A percentile compares a stretch with the other conserved stretches of the same genome.
These are phyloP conservation scores for Chamaetylas fuelleborni DNA, from an alignment of 2,113 vertebrate genomes.

Conservation along the genomic window DNA sequence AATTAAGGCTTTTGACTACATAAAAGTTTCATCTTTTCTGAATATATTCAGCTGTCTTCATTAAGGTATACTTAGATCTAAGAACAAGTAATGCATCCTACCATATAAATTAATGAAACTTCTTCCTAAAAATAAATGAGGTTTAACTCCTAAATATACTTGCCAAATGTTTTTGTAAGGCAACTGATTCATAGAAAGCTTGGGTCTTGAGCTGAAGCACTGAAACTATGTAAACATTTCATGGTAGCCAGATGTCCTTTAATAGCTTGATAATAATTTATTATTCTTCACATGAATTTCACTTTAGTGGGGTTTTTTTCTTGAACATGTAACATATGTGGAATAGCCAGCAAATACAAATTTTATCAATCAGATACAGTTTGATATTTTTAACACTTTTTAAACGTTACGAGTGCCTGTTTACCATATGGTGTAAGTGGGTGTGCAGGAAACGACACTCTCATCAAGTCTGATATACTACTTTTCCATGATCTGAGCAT, in stretches of 20 bases:
- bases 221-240: constrained; percentile 25
- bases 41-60: neutral
- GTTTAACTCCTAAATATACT: neutral
- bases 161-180: neutral
- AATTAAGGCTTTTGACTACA: neutral
- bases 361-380: constrained; percentile 63
- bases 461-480: neutral
- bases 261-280: constrained; percentile 38
- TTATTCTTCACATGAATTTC: constrained; percentile 37
- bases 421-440: constrained; percentile 66
- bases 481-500: constrained; percentile 21
- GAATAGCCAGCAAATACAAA: constrained; percentile 53
- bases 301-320: neutral
- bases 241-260: constrained; percentile 67
- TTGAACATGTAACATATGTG: constrained; percentile 65
- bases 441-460: constrained; percentile 30
- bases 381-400: constrained; percentile 59
- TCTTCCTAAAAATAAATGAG: neutral
- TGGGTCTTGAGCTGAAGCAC: neutral
- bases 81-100: neutral
- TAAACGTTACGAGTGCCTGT: constrained; percentile 10
- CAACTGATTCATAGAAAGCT: neutral
- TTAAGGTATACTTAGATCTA: neutral
- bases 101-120: neutral
- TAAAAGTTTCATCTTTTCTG: neutral